Base-by-base conservation (phyloP, 2,888 invertebrate genomes). In the Troilus luridus region DNA sequence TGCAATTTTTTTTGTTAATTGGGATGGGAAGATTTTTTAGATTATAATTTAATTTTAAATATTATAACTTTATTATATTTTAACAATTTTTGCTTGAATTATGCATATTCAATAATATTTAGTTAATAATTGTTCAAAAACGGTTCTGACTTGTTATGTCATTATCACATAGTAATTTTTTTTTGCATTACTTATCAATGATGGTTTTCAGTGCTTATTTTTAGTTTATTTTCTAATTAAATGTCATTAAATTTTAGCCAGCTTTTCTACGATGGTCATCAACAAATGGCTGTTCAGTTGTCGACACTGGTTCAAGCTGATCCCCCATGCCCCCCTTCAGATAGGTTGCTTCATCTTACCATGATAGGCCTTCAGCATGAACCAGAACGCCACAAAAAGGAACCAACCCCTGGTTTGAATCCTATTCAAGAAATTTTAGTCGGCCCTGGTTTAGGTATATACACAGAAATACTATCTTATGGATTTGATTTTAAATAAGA, bases 231-330 rank as follows among this genome's bases (percentile, higher is more conserved):
- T 92, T 95, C 5, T 41, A 41, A 41, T 41, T 41, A 41, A 41
- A 41, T 41, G 41, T 41, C 41, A 41, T 41, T 41, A 41, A 41
- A 41, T 41, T 95, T 64, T 94, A 99, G 99, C 93, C 99, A 99
- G 94, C 95, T 99, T 90, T 98, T 98, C 94, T 99, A 99, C 94
- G 99, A 99, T 96, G 99, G 99, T 0, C 97, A 98, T 94, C 98
- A 98, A 94, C 96, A 97, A n/a, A 95, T 99, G 89, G 99, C 99
- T 0, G 96, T 98, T 0, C 97, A 96, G 89, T 94, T 99, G 91
- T 97, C 98, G 0, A 96, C 96, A 90, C 95, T 97, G 62, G 97
- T 98, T 0, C 97, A 98, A 93, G 97, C 98, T 0, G 98, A 98
- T 93, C 98, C 98, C 60, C 97, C 98, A 0, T 99, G 99, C 94